Evolutionary conservation across 2,113 vertebrate species (phyloP).

Genomic region (Peromyscus polionotus): DNA sequence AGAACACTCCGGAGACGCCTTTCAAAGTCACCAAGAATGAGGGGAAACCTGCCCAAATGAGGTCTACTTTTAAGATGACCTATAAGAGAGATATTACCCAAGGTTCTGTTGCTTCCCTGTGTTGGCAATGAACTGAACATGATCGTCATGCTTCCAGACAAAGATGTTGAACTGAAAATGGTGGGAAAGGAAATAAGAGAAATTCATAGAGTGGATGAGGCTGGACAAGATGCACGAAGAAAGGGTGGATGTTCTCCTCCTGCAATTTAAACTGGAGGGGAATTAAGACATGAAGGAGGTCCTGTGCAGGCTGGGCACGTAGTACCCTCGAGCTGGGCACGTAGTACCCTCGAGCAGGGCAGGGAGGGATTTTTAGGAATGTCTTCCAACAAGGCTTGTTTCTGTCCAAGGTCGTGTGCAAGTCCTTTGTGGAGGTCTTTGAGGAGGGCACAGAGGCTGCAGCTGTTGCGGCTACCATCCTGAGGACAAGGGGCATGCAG

Average conservation of each 20-base stretch:
- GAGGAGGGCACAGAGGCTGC: conserved; percentile 95
- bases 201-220: conserved; percentile 88
- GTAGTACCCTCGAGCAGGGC: conserved; percentile 71
- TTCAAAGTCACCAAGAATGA: conserved; percentile 78
- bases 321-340: conserved; percentile 76
- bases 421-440: conserved; percentile 94
- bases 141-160: conserved; percentile 91
- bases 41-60: conserved; percentile 91
- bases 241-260: conserved; percentile 85
- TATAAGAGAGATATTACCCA: conserved; percentile 87
- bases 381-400: conserved; percentile 85
- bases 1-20: background rate
- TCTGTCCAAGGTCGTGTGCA: conserved; percentile 91
- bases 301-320: conserved; percentile 90
- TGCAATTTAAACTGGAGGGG: conserved; percentile 92
- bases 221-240: conserved; percentile 86
- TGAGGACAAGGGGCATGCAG: conserved; percentile 78
- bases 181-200: conserved; percentile 89
- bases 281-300: conserved; percentile 85
- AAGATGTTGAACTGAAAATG: conserved; percentile 85
- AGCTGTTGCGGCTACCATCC: conserved; percentile 86
- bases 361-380: conserved; percentile 90
- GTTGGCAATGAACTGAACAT: conserved; percentile 91
- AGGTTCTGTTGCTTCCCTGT: conserved; percentile 93
- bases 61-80: conserved; percentile 87